Evolutionary conservation across 2,888 invertebrate species (phyloP).

Genomic region (Papilio gigon): DNA sequence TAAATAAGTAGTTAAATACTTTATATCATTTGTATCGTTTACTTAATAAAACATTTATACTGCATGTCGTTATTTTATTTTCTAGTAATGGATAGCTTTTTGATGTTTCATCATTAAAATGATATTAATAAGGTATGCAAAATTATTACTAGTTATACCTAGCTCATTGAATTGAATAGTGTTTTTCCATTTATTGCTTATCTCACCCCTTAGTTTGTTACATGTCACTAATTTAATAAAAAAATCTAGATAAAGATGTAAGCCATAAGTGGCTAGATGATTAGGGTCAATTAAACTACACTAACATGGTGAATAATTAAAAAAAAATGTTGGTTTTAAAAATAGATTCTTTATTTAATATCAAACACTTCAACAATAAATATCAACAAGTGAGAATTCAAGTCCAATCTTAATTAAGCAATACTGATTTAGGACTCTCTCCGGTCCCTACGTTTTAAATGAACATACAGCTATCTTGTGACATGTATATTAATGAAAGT

Average conservation of each 20-base stretch:
- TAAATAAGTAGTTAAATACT: neutral
- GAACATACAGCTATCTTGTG: neutral
- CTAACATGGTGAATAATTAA: neutral
- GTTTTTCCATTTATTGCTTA: too few relatives aligned
- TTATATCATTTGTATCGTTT: neutral
- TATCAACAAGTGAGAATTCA: constrained; percentile 37
- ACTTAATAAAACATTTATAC: neutral
- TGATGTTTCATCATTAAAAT: too few relatives aligned
- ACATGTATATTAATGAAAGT: neutral
- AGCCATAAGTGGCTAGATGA: too few relatives aligned
- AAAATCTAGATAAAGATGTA: too few relatives aligned
- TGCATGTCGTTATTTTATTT: neutral
- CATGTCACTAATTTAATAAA: too few relatives aligned
- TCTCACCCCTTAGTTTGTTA: too few relatives aligned
- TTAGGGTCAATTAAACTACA: too few relatives aligned
- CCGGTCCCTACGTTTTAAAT: constrained; percentile 37
- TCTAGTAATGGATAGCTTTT: too few relatives aligned
- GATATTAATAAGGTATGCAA: too few relatives aligned
- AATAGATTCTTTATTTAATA: constrained; percentile 36
- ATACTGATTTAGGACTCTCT: constrained; percentile 44
- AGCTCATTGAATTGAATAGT: too few relatives aligned
- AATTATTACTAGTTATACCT: too few relatives aligned
- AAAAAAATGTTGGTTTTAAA: constrained; percentile 8
- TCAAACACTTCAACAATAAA: constrained; percentile 39
- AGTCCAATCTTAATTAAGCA: constrained; percentile 37